Evolutionary conservation across 2,888 invertebrate species (phyloP).

Genomic region (Xestia xanthographa): DNA sequence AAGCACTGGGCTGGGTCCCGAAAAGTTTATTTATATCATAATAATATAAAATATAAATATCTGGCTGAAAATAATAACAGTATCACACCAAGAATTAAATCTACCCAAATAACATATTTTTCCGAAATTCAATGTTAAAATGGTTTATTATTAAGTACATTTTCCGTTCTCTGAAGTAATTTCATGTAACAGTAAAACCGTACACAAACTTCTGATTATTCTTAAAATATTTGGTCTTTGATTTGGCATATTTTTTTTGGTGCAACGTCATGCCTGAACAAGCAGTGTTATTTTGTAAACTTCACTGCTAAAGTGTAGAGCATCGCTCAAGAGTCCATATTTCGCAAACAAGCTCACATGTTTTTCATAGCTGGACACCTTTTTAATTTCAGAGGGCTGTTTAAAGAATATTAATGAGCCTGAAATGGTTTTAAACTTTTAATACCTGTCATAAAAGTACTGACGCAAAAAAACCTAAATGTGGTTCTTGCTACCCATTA

Average conservation of each 20-base stretch:
- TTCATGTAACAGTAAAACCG: not conserved
- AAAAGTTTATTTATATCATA: not conserved
- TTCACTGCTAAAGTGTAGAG: not conserved
- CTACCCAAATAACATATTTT: not conserved
- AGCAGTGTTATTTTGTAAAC: not conserved
- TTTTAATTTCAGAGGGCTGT: not conserved
- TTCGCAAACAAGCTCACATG: not conserved
- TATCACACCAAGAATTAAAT: slow-evolving; percentile 14
- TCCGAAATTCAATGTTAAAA: not conserved
- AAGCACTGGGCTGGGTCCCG: not conserved
- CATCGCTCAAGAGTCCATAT: not conserved
- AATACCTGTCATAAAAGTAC: not conserved
- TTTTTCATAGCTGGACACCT: not conserved
- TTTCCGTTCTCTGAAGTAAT: not conserved
- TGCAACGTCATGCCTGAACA: not conserved
- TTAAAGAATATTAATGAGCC: not conserved
- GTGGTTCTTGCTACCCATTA: not conserved
- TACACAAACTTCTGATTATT: not conserved
- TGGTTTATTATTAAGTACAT: not conserved
- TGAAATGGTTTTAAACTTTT: not conserved
- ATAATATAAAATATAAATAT: not conserved
- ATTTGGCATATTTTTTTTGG: not conserved
- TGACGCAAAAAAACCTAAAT: no score
- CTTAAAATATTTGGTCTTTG: slow-evolving; percentile 2
- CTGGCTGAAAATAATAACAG: not conserved